Evolutionary conservation across 2,113 vertebrate genomes (phyloP).

Genomic region (Eidolon helvum): DNA sequence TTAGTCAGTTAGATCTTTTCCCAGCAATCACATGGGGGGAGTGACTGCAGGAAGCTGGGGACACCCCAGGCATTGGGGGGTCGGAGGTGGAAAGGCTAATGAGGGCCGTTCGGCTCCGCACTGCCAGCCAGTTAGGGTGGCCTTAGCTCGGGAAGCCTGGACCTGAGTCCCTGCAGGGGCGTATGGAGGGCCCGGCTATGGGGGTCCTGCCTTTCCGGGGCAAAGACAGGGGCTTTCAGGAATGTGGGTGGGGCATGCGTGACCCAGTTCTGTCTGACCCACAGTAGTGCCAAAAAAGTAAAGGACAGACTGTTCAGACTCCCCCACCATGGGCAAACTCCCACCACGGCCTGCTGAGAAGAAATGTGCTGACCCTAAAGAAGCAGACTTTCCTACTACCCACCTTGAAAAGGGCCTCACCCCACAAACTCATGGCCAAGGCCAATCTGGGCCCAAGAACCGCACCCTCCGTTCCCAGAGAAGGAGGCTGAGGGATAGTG

Average conservation of each 20-base stretch:
- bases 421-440: background rate
- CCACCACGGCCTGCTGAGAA: background rate
- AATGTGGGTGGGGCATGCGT: fast-evolving
- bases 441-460: background rate
- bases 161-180: background rate
- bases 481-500: background rate
- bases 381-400: background rate
- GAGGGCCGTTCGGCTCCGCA: fast-evolving
- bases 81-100: background rate
- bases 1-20: background rate
- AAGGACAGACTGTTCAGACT: background rate
- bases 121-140: background rate
- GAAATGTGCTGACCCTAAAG: too few relatives aligned
- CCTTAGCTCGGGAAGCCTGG: background rate
- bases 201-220: background rate
- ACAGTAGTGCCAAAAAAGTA: background rate
- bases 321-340: fast-evolving
- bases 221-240: background rate
- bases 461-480: background rate
- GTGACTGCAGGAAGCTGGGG: background rate
- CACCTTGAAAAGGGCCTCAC: fast-evolving
- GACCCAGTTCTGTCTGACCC: background rate
- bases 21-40: background rate
- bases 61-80: fast-evolving
- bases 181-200: fast-evolving